Evolutionary conservation across 92 coral and sea anemone species (phyloP).

Genomic region (Chrysogorgia sp.): DNA sequence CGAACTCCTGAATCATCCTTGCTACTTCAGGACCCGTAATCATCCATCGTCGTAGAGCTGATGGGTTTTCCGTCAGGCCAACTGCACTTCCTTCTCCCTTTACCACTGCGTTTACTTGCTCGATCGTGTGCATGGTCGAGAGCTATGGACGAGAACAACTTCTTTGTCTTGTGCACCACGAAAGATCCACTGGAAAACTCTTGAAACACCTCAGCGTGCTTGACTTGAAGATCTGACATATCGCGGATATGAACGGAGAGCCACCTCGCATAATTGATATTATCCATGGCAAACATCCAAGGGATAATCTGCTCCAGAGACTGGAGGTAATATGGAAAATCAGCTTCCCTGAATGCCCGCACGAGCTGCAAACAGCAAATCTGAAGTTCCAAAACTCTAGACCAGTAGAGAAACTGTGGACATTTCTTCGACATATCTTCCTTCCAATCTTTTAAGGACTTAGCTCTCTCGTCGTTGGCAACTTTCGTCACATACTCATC

Average conservation of each 20-base stretch:
- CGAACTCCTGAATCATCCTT: constrained; percentile 67
- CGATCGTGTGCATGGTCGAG: constrained; percentile 71
- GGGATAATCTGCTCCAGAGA: constrained; percentile 31
- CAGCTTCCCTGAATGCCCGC: constrained; percentile 36
- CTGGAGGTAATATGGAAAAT: constrained; percentile 15
- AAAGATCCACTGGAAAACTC: background rate
- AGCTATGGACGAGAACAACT: constrained; percentile 61
- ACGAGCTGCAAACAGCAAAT: constrained; percentile 37
- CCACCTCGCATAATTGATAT: constrained; percentile 44
- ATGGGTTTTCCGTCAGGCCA: constrained; percentile 66
- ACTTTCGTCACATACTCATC: no score
- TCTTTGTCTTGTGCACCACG: background rate
- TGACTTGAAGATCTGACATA: constrained; percentile 43
- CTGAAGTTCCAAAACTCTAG: constrained; percentile 20
- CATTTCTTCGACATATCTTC: constrained; percentile 8
- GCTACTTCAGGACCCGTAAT: constrained; percentile 61
- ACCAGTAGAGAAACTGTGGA: no score
- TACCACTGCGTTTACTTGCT: constrained; percentile 65
- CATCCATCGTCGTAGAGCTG: constrained; percentile 71
- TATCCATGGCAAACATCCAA: constrained; percentile 46
- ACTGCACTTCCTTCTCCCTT: constrained; percentile 73
- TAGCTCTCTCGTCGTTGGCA: background rate
- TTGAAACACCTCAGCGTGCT: constrained; percentile 51
- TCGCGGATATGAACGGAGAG: constrained; percentile 53
- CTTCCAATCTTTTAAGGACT: constrained; percentile 38